Evolutionary conservation across 2,888 invertebrate genomes (phyloP).

Genomic region (Cephus pygmeus): DNA sequence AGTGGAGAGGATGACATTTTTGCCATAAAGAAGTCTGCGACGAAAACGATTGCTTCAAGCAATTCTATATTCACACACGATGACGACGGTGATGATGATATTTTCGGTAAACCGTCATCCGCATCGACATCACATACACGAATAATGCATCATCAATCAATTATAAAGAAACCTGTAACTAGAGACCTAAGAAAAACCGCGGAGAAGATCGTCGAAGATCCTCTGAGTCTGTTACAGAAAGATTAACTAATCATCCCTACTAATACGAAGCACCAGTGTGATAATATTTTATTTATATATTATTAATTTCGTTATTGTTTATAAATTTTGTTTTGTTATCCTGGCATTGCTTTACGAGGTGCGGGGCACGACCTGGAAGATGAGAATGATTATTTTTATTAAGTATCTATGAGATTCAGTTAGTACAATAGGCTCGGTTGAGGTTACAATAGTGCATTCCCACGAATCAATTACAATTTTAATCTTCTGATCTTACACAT

Average conservation of each 20-base stretch:
- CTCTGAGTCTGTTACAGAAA: constrained; percentile 56
- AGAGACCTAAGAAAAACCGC: constrained; percentile 60
- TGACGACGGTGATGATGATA: constrained; percentile 36
- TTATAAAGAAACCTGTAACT: constrained; percentile 52
- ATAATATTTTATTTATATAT: background rate
- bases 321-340: background rate
- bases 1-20: constrained; percentile 58
- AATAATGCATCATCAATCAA: constrained; percentile 11
- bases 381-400: background rate
- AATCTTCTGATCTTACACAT: background rate
- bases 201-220: constrained; percentile 58
- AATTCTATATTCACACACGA: constrained; percentile 43
- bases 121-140: background rate
- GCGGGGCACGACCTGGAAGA: background rate
- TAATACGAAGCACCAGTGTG: background rate
- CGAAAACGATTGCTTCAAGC: constrained; percentile 21
- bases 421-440: background rate
- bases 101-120: constrained; percentile 44
- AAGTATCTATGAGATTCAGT: background rate
- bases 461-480: background rate
- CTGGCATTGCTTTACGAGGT: background rate
- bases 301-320: background rate
- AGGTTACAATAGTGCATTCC: background rate
- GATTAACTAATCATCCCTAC: constrained; percentile 37
- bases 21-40: constrained; percentile 35